phyloP scores from a whole-genome alignment of 2,113 vertebrate genomes.

The Lepidothrix coronata region DNA sequence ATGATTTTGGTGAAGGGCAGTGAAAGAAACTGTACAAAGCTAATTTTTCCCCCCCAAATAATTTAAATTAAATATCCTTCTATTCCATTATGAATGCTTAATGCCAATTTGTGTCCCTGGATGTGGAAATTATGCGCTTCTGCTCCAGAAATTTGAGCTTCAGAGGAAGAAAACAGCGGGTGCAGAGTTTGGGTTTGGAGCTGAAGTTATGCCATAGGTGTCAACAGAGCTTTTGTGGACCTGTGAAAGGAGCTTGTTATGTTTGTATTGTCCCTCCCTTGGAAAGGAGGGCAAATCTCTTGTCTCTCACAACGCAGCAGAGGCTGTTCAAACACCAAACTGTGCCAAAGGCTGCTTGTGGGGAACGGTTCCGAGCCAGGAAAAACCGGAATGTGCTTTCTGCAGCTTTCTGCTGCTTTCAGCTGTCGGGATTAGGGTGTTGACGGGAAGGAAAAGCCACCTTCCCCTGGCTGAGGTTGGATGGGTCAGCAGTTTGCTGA shows the following conservation, averaged over 20 bases:
- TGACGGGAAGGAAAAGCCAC: not conserved
- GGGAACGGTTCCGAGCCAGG: not conserved
- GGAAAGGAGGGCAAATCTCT: not conserved
- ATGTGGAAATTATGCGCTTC: not conserved
- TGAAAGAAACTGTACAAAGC: not conserved
- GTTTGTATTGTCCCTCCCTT: not conserved
- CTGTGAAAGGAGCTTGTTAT: not conserved
- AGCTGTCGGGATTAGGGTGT: not conserved
- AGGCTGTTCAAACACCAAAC: not conserved
- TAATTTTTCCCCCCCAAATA: not conserved
- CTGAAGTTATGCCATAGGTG: not conserved
- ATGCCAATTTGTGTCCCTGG: not conserved
- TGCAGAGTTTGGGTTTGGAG: not conserved
- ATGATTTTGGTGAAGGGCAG: not conserved
- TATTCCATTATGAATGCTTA: not conserved
- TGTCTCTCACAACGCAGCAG: not conserved
- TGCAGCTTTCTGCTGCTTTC: not conserved
- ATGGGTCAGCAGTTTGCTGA: not conserved
- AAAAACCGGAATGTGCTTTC: not conserved
- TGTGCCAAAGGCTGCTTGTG: not conserved
- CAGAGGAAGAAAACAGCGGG: not conserved
- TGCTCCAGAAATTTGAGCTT: not conserved
- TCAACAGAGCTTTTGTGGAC: not conserved
- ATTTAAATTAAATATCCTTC: not conserved
- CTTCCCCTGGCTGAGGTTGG: not conserved